Evolutionary conservation across 2,113 vertebrate species (phyloP), one percentile per base, ranked within the genome.

Genomic region (Prochilodus magdalenae): DNA sequence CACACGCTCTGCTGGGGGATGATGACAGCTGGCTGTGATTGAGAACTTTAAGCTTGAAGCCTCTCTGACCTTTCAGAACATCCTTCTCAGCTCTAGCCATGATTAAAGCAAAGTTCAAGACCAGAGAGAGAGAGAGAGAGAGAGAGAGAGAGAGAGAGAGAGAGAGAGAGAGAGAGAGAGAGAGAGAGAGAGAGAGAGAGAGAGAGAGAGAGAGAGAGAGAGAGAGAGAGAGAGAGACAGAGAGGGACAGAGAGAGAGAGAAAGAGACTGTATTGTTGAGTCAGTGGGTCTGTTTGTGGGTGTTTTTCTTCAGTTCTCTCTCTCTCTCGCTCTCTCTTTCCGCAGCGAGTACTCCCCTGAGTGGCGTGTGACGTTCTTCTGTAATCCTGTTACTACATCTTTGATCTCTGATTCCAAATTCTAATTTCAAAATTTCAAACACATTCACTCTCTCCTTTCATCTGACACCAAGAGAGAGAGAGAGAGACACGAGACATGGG

Each of bases 311-410:
- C n/a, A n/a, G n/a, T 22, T 3, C 20, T 14, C 29, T 26, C 27
- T 10, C 77, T 49, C 40, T 30, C 40, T 7, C 40, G 1, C 40
- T 7, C 40, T 44, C 57, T 27, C 36, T 62, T 24, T 18, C n/a
- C 22, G 26, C 40, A 29, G 59, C 14, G 30, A 20, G 36, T 18
- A 27, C 11, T 47, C 47, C 24, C 47, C 24, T 40, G n/a, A 44
- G 71, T 73, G 49, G 26, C 16, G 66, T 89, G 88, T 89, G 89
- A 89, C 86, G 36, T 80, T 83, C 83, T 88, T 90, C 88, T 85
- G 88, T 92, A 91, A 93, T 93, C 91, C 92, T 91, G 91, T 92
- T 91, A 92, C 44, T 71, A 85, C 87, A 92, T 91, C 91, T 92
- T 90, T 93, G 90, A 92, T 92, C 91, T 91, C 81, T 83, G 88